These are phyloP conservation scores for Drosophila algonquin DNA, from an alignment of 2,888 invertebrate genomes.

Conservation along the genomic window DNA sequence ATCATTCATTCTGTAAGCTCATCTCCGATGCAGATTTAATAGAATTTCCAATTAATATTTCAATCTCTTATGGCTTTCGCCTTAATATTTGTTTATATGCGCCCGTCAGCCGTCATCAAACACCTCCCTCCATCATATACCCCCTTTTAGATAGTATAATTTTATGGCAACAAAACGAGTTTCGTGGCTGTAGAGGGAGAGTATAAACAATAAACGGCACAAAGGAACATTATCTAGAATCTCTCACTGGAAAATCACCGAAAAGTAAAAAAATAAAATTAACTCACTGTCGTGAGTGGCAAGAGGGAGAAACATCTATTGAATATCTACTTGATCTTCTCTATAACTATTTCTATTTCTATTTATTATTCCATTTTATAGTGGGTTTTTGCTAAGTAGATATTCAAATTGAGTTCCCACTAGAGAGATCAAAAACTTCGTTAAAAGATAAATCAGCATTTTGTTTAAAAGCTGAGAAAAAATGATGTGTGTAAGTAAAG, in stretches of 20 bases:
- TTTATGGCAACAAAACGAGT: constrained; percentile 53
- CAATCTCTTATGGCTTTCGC: constrained; percentile 11
- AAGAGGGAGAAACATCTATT: constrained; percentile 24
- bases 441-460: neutral
- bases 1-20: neutral
- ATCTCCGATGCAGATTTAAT: neutral
- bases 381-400: constrained; percentile 25
- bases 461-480: neutral
- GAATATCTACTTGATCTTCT: constrained; percentile 10
- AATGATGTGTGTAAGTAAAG: neutral
- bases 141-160: constrained; percentile 11
- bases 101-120: constrained; percentile 5
- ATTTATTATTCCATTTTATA: constrained; percentile 35
- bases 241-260: constrained; percentile 53
- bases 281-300: constrained; percentile 7
- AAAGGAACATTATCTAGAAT: constrained; percentile 45
- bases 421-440: constrained; percentile 7
- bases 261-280: constrained; percentile 9
- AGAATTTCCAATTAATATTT: constrained; percentile 1
- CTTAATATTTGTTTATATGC: constrained; percentile 36
- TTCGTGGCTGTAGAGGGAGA: constrained; percentile 38
- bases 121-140: constrained; percentile 12
- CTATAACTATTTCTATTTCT: constrained; percentile 35
- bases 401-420: constrained; percentile 41
- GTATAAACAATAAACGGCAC: constrained; percentile 37